Evolutionary conservation across 1,140 invertebrate genomes (phyloP), one percentile per base, ranked within the genome.

Genomic region (Phymastichus coffea): DNA sequence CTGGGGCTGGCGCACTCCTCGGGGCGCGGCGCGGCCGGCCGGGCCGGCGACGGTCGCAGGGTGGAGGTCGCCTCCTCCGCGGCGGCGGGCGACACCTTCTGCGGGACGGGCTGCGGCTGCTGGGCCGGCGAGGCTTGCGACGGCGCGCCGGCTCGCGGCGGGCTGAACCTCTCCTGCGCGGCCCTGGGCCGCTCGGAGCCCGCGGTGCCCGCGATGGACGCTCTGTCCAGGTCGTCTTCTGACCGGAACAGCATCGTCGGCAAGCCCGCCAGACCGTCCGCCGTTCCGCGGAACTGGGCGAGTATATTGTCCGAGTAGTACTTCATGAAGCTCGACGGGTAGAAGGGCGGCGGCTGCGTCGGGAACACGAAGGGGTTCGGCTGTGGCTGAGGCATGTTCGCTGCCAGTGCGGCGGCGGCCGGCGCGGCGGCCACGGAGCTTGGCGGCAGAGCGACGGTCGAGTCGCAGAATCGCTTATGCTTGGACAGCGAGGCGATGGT

Each of bases 381-480:
- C 78, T 74, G 3, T 78, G 74, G 55, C 84, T 74, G 7, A 83
- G 76, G 63, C 88, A 91, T 4, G 67, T 75, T 40, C 77, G 76
- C 0, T 80, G 75, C 15, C 78, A 70, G 63, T 84, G 85, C 63
- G 84, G 83, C 0, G 82, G 73, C 3, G 82, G 35, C 23, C 12
- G 8, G 10, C 17, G 65, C 49, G 54, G 64, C 28, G 62, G 9
- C 38, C 9, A 67, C 91, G 83, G 2, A 89, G 80, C 64, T 90
- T 88, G 0, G 88, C 87, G 66, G 80, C 1, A 43, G 81, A 19
- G 80, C 70, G 2, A 80, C 74, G 1, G 86, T 86, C 0, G 88
- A 86, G 68, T 93, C 91, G 72, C 91, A 93, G 71, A 91, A 93
- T 63, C 90, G 81, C 76, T 92, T 92, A 77, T 94, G 90, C 72